Conservation (phyloP, 2,888 invertebrate species). For the Dasysyrphus albostriatus region DNA sequence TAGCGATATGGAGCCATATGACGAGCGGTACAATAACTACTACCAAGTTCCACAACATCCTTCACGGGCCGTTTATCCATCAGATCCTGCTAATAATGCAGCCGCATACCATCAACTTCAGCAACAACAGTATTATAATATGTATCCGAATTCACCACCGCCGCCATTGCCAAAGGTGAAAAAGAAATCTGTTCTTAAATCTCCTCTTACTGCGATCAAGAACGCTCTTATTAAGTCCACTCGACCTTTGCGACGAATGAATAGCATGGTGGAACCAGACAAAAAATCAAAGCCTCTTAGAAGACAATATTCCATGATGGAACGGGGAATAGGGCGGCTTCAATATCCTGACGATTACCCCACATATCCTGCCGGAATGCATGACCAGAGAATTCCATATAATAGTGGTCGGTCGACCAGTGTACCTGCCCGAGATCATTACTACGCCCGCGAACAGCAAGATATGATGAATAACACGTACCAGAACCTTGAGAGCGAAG, state of each 20-base stretch:
- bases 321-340: constrained; percentile 81
- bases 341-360: constrained; percentile 83
- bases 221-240: constrained; percentile 83
- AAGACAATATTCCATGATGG: constrained; percentile 83
- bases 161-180: constrained; percentile 81
- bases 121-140: constrained; percentile 79
- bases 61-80: constrained; percentile 75
- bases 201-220: constrained; percentile 82
- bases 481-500: constrained; percentile 82
- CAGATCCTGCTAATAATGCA: constrained; percentile 77
- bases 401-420: constrained; percentile 72
- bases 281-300: constrained; percentile 80
- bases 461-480: constrained; percentile 82
- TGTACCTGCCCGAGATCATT: constrained; percentile 70
- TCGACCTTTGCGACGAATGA: constrained; percentile 82
- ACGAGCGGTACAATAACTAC: constrained; percentile 81
- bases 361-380: constrained; percentile 81
- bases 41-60: constrained; percentile 81
- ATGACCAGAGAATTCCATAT: constrained; percentile 78
- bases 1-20: constrained; percentile 84
- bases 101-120: constrained; percentile 62
- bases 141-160: constrained; percentile 79
- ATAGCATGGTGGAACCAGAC: constrained; percentile 83
- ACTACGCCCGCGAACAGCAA: constrained; percentile 77
- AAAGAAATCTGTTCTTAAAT: constrained; percentile 83